Base-by-base conservation (phyloP, 2,888 invertebrate species). In the Hypomecis punctinalis region DNA sequence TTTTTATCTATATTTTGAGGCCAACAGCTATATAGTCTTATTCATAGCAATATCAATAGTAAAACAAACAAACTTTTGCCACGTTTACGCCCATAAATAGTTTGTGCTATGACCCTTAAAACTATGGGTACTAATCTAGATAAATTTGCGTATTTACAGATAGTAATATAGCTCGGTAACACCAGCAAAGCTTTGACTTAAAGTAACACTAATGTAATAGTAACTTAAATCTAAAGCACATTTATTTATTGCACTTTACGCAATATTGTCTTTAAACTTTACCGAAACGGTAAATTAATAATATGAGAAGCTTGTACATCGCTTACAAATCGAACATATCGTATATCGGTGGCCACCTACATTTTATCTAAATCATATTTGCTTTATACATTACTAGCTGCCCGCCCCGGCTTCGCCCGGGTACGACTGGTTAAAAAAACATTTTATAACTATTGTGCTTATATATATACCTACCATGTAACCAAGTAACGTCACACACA, bases 231-330 rank as follows among this genome's bases (percentile, higher is more conserved):
- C 78, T 84, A 83, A 79, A 84, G 86, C 82, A 85, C 84, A 83
- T 83, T 81, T 74, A 67, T 76, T 68, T 84, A 86, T 85, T 85
- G 85, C 85, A 86, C 83, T 83, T 80, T 78, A 78, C 74, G 80
- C 71, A 76, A 78, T 81, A 86, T 85, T 86, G 84, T 85, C 85
- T 82, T 83, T 73, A 70, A 77, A 75, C 54, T 73, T 55, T 63
- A 63, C 52, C 51, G 5, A 57, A 9, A 10, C 39, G 62, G 55
- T 68, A 65, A 61, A 43, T 46, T 42, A 47, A 4, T 33, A 35
- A 56, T 43, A 47, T 46, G 40, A 51, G 36, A 59, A 40, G 48
- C 60, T 63, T 60, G 46, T 55, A 60, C 54, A 58, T 39, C 9
- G n/a, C 10, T 47, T 54, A n/a, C 43, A 47, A 49, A 36, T 52